Evolutionary conservation across 2,113 vertebrate species (phyloP).

Genomic region (Laticauda colubrina): DNA sequence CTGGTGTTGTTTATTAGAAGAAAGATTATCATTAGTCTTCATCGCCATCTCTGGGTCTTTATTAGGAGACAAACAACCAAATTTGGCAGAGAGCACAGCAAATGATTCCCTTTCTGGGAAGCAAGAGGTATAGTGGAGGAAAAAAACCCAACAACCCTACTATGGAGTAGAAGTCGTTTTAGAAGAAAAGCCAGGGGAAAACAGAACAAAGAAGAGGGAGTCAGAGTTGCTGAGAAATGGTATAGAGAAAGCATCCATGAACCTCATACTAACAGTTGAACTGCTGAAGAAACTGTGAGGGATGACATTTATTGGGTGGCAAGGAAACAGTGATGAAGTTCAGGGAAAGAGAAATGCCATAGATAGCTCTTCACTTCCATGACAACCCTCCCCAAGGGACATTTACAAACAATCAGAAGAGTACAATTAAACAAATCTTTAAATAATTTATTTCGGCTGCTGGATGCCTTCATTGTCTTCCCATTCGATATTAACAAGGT

Average conservation of each 20-base stretch:
- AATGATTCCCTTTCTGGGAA: neutral
- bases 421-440: slow-evolving; percentile 8
- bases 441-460: slow-evolving; percentile 25
- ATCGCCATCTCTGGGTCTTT: neutral
- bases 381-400: neutral
- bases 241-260: neutral
- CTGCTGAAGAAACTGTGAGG: neutral
- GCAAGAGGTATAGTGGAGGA: neutral
- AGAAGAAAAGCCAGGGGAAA: neutral
- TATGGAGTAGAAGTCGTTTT: neutral
- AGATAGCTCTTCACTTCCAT: neutral
- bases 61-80: neutral
- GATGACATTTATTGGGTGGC: neutral
- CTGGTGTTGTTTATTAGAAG: neutral
- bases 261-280: neutral
- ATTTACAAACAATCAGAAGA: neutral
- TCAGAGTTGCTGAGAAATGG: neutral
- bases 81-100: neutral
- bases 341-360: neutral
- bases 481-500: slow-evolving; percentile 15
- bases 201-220: neutral
- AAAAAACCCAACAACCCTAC: no score
- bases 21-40: neutral
- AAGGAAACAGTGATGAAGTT: neutral
- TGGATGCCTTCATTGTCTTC: neutral